phyloP scores from a whole-genome alignment of 1,140 invertebrate species.

The Melipona quadrifasciata region DNA sequence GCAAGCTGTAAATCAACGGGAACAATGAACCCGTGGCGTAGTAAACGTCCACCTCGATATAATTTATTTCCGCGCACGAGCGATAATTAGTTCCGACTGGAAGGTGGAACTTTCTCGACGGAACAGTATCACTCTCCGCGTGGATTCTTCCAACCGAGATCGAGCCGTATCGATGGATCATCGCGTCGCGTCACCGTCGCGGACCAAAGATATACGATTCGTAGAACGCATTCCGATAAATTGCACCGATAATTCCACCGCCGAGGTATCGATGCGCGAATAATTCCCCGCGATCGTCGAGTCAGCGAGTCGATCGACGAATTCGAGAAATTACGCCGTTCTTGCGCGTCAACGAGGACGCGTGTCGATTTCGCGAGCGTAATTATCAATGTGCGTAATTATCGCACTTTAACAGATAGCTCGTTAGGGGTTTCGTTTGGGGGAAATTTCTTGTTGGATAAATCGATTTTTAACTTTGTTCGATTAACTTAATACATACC shows the following conservation, averaged over 20 bases:
- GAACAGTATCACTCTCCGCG: neutral
- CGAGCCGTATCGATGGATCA: constrained; percentile 1
- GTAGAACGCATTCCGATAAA: constrained; percentile 20
- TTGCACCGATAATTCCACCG: constrained; percentile 1
- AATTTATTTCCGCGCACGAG: constrained; percentile 58
- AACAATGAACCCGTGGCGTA: constrained; percentile 58
- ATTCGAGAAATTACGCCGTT: neutral
- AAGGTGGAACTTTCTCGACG: neutral
- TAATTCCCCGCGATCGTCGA: neutral
- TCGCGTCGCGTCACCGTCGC: too few species aligned
- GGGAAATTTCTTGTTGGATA: too few species aligned
- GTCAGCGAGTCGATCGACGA: constrained; percentile 36
- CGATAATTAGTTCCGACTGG: constrained; percentile 59
- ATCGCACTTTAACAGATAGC: too few species aligned
- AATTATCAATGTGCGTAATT: too few species aligned
- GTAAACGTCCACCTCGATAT: constrained; percentile 59
- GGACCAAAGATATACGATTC: neutral
- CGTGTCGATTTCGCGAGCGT: too few species aligned
- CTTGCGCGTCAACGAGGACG: neutral
- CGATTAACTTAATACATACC: too few species aligned
- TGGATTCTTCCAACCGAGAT: constrained; percentile 2
- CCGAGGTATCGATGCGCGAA: neutral
- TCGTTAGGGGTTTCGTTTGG: too few species aligned
- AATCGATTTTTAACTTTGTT: too few species aligned
- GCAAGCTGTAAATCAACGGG: constrained; percentile 56